Evolutionary conservation across 2,113 vertebrate species (phyloP).

Genomic region (Aythya baeri): DNA sequence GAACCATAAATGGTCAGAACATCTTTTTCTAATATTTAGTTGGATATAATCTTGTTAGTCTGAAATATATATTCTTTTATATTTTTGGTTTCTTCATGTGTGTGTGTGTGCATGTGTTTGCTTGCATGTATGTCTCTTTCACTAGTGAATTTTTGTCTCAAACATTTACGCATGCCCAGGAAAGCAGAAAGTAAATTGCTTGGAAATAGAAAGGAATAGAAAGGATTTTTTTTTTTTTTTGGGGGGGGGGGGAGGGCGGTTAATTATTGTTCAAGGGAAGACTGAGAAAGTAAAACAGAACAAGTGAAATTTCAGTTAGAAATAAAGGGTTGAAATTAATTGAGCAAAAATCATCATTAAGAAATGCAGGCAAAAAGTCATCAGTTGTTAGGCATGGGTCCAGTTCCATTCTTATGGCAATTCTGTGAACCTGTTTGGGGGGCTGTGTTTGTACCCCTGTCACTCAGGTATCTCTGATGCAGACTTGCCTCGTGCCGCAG

Average conservation of each 20-base stretch:
- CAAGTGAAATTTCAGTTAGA: neutral
- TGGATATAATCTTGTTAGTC: slow-evolving; percentile 50
- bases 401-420: neutral
- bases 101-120: neutral
- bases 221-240: neutral
- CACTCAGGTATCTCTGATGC: neutral
- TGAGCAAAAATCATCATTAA: neutral
- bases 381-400: neutral
- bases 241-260: too few relatives aligned
- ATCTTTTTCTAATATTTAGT: slow-evolving; percentile 73
- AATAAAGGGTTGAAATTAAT: neutral
- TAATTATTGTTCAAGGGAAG: neutral
- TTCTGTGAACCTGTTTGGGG: too few relatives aligned
- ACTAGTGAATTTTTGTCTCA: neutral
- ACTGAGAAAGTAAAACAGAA: neutral
- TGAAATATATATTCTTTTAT: slow-evolving; percentile 32
- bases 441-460: neutral
- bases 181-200: neutral
- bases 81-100: neutral
- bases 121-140: neutral
- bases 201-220: neutral
- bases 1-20: slow-evolving; percentile 71
- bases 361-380: neutral
- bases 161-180: neutral
- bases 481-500: accelerated